Base-by-base conservation (phyloP, 2,888 invertebrate species). In the Cantharis rufa region DNA sequence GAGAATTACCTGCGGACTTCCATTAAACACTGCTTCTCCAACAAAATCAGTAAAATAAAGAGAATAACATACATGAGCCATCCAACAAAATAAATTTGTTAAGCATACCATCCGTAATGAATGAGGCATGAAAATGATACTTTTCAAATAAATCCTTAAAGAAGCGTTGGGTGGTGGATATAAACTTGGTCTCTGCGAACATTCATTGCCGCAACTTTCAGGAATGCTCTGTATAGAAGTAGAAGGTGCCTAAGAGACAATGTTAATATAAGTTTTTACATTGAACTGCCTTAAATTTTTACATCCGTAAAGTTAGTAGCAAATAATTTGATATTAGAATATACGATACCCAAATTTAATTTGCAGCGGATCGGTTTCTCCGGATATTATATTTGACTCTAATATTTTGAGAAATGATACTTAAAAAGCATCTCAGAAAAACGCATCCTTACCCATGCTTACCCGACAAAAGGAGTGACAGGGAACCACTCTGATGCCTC, bases 21-120 rank as follows among this genome's bases (percentile, higher is more conserved):
- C 97, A n/a, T 92, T 91, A 86, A 94, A 97, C 15, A 97, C 96
- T 11, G 95, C 93, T 88, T 97, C 96, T 0, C 96, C 97, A 1
- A 97, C 98, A 85, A 98, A 98, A 88, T 98, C 98, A 0, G 98
- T 98, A 87, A 98, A 98, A 88, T 98, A 98, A 7, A 98, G 89
- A 0, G 98, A 98, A 86, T 98, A 98, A 87, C 98, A 98, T 66
- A 98, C 97, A 83, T 98, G 95, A 0, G 98, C 96, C 97, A 98
- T 98, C 98, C 98, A 98, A 86, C 97, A 98, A 88, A 98, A 98
- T 48, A 98, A 90, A 89, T 98, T 98, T 13, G 98, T 98, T 79
- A 97, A 86, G 85, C 98, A 98, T 11, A 98, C 92, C 85, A 96
- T 92, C 32, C 94, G 91, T 80, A 98, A 89, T 0, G 96, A 97